phyloP scores from a whole-genome alignment of 2,113 vertebrate species.

The Miniopterus natalensis region DNA sequence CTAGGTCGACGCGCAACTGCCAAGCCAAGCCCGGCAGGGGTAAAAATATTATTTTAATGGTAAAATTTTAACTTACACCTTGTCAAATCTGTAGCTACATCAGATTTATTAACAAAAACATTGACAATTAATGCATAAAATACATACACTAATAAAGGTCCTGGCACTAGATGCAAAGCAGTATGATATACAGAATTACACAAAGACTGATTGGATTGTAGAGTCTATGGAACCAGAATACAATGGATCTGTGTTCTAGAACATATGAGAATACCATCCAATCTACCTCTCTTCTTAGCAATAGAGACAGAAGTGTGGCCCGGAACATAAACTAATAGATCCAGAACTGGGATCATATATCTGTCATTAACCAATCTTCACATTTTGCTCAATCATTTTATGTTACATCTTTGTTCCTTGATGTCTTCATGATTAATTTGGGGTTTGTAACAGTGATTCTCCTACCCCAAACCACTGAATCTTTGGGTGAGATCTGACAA shows the following conservation, averaged over 20 bases:
- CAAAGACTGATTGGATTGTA: not conserved
- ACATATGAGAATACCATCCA: not conserved
- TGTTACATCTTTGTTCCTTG: not conserved
- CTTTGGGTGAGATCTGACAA: not conserved
- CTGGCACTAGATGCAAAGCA: not conserved
- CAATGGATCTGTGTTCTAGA: not conserved
- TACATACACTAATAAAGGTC: constrained; percentile 13
- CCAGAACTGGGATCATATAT: not conserved
- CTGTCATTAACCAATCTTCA: not conserved
- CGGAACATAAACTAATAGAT: not conserved
- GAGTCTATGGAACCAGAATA: not conserved
- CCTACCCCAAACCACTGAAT: not conserved
- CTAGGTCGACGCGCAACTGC: too few relatives aligned
- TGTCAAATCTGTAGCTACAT: not conserved
- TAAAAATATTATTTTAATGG: not conserved
- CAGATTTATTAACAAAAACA: not conserved
- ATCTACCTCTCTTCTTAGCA: not conserved
- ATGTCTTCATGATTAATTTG: not conserved
- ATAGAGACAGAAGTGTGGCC: not conserved
- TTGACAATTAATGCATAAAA: not conserved
- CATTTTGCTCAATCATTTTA: not conserved
- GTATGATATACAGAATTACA: not conserved
- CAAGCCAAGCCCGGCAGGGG: too few relatives aligned
- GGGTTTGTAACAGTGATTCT: not conserved
- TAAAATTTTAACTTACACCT: not conserved